Percentiles rank a stretch among this genome's conserved stretches.
phyloP scores from a whole-genome alignment of 2,888 invertebrate species.

The Mimachlamys varia region DNA sequence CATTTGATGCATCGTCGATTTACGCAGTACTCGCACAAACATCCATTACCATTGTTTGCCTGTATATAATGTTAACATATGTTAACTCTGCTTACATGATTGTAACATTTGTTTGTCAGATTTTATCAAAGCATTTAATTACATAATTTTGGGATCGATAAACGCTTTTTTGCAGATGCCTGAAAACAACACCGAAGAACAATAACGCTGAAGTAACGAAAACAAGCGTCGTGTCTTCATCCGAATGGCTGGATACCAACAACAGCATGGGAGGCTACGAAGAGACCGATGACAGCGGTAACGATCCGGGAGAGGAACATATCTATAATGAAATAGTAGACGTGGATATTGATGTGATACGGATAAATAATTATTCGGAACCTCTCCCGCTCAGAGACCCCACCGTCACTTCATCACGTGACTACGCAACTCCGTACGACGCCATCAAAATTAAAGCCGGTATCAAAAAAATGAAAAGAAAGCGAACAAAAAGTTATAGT shows the following conservation, averaged over 20 bases:
- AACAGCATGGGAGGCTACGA: neutral
- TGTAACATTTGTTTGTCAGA: neutral
- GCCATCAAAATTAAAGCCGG: slow-evolving; percentile 17
- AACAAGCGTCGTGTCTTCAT: neutral
- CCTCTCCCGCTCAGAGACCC: slow-evolving; percentile 3
- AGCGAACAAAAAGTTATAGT: neutral
- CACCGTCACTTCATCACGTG: neutral
- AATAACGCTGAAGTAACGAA: slow-evolving; percentile 4
- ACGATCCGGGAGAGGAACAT: slow-evolving; percentile 6
- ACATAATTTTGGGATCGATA: neutral
- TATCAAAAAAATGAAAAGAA: slow-evolving; percentile 19
- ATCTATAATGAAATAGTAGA: neutral
- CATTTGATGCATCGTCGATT: too few relatives aligned
- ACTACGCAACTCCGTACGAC: neutral
- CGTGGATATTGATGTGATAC: neutral
- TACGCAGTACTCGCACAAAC: too few relatives aligned
- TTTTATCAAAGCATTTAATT: neutral
- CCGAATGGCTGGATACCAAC: slow-evolving; percentile 9
- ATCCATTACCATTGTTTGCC: neutral
- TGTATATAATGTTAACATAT: too few relatives aligned
- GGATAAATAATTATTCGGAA: slow-evolving; percentile 1
- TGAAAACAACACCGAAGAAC: neutral
- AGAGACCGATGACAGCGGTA: slow-evolving; percentile 18
- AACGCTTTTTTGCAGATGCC: neutral
- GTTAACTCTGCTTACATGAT: neutral